Evolutionary conservation across 1,140 invertebrate species (phyloP).

Genomic region (Zelostemma sp.): DNA sequence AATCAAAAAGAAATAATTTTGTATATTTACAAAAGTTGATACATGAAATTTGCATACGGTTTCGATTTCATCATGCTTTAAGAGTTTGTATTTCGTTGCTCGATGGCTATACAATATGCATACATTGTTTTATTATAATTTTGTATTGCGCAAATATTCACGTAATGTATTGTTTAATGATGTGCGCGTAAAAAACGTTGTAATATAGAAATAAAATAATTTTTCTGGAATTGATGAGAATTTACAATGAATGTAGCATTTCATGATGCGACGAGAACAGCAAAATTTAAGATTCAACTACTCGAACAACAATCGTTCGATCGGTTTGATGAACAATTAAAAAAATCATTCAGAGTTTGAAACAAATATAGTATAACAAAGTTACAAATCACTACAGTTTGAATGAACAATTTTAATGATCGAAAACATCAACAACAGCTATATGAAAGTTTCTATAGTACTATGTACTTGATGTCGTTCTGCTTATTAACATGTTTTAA

Average conservation of each 20-base stretch:
- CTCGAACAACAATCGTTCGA: too few relatives aligned
- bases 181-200: slow-evolving; percentile 22
- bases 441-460: not conserved
- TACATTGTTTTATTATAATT: slow-evolving; percentile 10
- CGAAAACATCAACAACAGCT: too few relatives aligned
- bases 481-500: slow-evolving; percentile 3
- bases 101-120: not conserved
- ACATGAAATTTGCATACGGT: not conserved
- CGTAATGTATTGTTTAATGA: slow-evolving; percentile 28
- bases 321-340: too few relatives aligned
- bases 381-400: not conserved
- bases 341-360: slow-evolving; percentile 17
- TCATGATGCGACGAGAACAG: too few relatives aligned
- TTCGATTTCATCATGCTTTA: slow-evolving; percentile 18
- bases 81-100: slow-evolving; percentile 1
- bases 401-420: too few relatives aligned
- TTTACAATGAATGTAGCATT: slow-evolving; percentile 36
- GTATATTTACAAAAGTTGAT: too few relatives aligned
- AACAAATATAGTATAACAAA: not conserved
- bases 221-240: slow-evolving; percentile 29
- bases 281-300: too few relatives aligned
- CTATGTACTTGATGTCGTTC: too few relatives aligned
- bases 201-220: slow-evolving; percentile 31
- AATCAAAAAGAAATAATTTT: too few relatives aligned
- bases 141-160: slow-evolving; percentile 40